A percentile compares a stretch with the other conserved stretches of the same genome.
Evolutionary conservation across 2,113 vertebrate genomes (phyloP).

Genomic region (Callithrix jacchus): DNA sequence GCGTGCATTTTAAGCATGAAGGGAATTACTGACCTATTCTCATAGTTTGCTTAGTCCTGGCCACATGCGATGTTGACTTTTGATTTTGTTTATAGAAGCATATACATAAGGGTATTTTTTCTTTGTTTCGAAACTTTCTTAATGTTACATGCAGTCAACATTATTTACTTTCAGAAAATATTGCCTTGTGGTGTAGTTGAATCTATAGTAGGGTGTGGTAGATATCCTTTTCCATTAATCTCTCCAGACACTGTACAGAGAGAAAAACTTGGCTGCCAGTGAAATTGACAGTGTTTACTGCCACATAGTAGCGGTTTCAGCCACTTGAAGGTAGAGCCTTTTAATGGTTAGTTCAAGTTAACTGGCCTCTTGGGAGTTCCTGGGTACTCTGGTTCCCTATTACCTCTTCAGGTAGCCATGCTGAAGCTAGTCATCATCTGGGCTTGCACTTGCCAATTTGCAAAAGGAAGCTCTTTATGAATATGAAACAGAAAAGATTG

Average conservation of each 20-base stretch:
- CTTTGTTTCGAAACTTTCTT: conserved; percentile 20
- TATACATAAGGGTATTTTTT: not conserved
- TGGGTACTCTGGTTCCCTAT: not conserved
- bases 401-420: not conserved
- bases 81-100: not conserved
- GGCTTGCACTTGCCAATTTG: not conserved
- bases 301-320: not conserved
- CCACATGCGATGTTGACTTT: not conserved
- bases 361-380: conserved; percentile 59
- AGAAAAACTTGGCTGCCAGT: not conserved
- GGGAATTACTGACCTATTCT: not conserved
- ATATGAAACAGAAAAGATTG: not conserved
- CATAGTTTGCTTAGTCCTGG: not conserved
- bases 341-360: conserved; percentile 50
- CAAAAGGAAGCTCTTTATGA: conserved; percentile 11
- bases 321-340: not conserved
- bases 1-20: not conserved
- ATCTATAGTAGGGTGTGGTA: not conserved
- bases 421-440: not conserved
- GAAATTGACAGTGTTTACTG: conserved; percentile 22
- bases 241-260: not conserved
- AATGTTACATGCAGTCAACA: not conserved
- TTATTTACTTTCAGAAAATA: not conserved
- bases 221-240: not conserved
- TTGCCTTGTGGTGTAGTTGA: not conserved